Conservation (phyloP, 2,888 invertebrate genomes). For the Desoria tigrina region DNA sequence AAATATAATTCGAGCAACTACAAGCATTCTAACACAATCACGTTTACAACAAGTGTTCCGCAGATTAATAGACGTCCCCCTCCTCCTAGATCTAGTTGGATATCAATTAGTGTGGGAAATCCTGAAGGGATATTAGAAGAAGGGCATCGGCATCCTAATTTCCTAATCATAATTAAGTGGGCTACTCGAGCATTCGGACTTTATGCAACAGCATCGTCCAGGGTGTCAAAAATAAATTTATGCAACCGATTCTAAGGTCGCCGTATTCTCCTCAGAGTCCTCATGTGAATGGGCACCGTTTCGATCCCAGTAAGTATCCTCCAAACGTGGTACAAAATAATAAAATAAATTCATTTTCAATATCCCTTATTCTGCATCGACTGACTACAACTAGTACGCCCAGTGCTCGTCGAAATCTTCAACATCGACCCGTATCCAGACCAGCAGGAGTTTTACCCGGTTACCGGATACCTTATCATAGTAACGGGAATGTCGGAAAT, state of each 20-base stretch:
- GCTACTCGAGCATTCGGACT: neutral
- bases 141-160: neutral
- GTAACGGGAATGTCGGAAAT: neutral
- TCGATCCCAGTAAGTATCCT: slow-evolving; percentile 16
- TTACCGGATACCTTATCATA: too few species aligned
- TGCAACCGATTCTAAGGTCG: too few species aligned
- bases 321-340: slow-evolving; percentile 5
- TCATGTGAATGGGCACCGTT: slow-evolving; percentile 15
- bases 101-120: slow-evolving; percentile 3
- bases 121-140: slow-evolving; percentile 7
- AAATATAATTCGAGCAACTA: neutral
- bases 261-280: neutral
- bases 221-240: neutral
- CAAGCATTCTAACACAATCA: neutral
- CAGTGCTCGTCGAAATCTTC: too few species aligned
- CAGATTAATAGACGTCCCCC: neutral
- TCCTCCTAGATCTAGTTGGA: neutral
- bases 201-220: neutral
- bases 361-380: too few species aligned
- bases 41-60: neutral
- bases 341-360: neutral
- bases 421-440: too few species aligned
- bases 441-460: too few species aligned
- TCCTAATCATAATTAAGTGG: slow-evolving; percentile 10
- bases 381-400: too few species aligned